A percentile compares a stretch with the other conserved stretches of the same genome.
phyloP scores from a whole-genome alignment of 2,113 vertebrate genomes.

The Raja brachyura region DNA sequence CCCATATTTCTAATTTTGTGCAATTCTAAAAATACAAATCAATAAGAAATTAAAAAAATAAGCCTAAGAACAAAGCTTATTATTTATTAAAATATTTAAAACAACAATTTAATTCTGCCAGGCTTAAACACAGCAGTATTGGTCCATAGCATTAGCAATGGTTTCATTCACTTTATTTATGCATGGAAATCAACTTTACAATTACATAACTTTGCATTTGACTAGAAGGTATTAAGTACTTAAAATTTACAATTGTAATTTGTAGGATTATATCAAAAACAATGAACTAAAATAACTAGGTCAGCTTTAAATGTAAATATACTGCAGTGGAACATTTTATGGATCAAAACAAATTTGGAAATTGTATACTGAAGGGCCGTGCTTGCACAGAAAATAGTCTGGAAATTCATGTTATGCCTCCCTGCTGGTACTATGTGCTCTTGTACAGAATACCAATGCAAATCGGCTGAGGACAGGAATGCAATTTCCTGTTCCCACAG shows the following conservation, averaged over 20 bases:
- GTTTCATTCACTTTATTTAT: background rate
- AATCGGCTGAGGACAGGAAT: background rate
- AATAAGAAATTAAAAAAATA: no score
- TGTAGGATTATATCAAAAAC: background rate
- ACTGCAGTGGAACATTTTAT: background rate
- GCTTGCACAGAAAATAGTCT: constrained; percentile 1
- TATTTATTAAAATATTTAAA: no score
- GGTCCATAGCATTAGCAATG: no score
- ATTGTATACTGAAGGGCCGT: background rate
- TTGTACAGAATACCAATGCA: background rate
- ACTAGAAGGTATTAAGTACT: background rate
- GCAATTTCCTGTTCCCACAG: background rate
- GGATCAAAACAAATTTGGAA: background rate
- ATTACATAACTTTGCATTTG: background rate
- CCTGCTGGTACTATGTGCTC: background rate
- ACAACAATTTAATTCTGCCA: no score
- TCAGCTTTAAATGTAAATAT: background rate
- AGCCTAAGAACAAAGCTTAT: no score
- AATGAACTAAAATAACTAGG: background rate
- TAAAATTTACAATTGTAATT: background rate
- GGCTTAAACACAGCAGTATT: background rate
- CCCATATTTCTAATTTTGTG: no score
- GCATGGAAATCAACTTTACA: background rate
- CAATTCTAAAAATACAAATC: no score
- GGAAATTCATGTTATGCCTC: background rate